Evolutionary conservation across 1,140 invertebrate species (phyloP).

Genomic region (Achatina immaculata): DNA sequence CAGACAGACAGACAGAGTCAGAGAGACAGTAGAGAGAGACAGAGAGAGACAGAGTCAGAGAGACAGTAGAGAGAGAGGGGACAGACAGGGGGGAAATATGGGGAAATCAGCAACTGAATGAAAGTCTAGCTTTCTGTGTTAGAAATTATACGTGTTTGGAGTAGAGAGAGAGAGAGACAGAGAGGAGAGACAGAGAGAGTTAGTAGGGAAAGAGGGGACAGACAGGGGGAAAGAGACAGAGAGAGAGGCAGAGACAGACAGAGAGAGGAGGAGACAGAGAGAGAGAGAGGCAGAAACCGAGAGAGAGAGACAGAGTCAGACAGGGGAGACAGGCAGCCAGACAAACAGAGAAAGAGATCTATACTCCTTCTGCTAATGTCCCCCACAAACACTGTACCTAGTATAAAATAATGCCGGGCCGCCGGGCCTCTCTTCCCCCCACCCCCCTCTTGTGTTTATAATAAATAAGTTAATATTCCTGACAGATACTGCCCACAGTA

Average conservation of each 20-base stretch:
- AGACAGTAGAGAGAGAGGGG: background rate
- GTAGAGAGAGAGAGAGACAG: conserved; percentile 8
- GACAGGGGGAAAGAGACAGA: background rate
- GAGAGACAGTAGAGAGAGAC: conserved; percentile 18
- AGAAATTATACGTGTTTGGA: no score
- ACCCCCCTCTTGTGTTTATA: no score
- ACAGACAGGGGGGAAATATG: background rate
- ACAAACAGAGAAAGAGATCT: background rate
- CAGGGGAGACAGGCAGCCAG: background rate
- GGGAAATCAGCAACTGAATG: background rate
- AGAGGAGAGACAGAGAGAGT: background rate
- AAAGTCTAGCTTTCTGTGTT: no score
- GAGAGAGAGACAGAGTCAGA: background rate
- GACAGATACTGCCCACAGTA: no score
- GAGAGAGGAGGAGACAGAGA: conserved; percentile 7
- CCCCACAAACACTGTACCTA: no score
- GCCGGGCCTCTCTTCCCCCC: no score
- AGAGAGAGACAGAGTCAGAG: background rate
- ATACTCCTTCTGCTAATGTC: no score
- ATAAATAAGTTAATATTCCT: no score
- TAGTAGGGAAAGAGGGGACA: no score
- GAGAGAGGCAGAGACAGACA: background rate
- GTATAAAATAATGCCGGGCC: no score
- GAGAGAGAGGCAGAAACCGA: background rate
- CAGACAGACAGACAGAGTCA: background rate